Conservation (phyloP, 2,888 invertebrate genomes). For the Drosophila nigricruria region DNA sequence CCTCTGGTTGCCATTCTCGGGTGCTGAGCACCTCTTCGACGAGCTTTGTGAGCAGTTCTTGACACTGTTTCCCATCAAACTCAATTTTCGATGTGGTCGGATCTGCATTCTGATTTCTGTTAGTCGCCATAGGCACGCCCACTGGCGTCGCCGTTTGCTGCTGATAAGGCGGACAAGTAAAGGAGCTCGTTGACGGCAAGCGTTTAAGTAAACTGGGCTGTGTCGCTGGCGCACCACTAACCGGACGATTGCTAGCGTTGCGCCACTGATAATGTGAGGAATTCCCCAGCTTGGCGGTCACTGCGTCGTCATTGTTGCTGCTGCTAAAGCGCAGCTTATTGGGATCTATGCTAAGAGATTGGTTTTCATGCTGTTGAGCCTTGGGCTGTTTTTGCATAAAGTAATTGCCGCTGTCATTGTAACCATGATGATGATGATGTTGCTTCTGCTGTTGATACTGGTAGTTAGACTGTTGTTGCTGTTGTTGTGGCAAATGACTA, state of each 20-base stretch:
- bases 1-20: constrained; percentile 68
- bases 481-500: constrained; percentile 17
- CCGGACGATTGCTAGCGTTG: constrained; percentile 56
- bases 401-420: constrained; percentile 57
- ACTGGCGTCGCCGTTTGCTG: constrained; percentile 24
- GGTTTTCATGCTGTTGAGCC: constrained; percentile 72
- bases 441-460: constrained; percentile 58
- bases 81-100: neutral
- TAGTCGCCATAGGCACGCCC: constrained; percentile 2
- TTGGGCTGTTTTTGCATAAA: constrained; percentile 73
- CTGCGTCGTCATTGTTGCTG: constrained; percentile 58
- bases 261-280: constrained; percentile 77
- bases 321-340: constrained; percentile 80
- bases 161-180: constrained; percentile 44
- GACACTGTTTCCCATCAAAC: constrained; percentile 61
- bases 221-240: constrained; percentile 27
- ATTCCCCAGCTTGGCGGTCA: constrained; percentile 73
- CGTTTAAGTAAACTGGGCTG: constrained; percentile 58
- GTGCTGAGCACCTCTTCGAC: constrained; percentile 72
- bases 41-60: constrained; percentile 69
- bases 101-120: constrained; percentile 27
- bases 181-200: constrained; percentile 20
- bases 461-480: constrained; percentile 38
- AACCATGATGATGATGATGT: constrained; percentile 49
- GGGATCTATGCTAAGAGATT: constrained; percentile 74